Base-by-base conservation (phyloP, 2,888 invertebrate genomes). In the Trissoscelio sp. region DNA sequence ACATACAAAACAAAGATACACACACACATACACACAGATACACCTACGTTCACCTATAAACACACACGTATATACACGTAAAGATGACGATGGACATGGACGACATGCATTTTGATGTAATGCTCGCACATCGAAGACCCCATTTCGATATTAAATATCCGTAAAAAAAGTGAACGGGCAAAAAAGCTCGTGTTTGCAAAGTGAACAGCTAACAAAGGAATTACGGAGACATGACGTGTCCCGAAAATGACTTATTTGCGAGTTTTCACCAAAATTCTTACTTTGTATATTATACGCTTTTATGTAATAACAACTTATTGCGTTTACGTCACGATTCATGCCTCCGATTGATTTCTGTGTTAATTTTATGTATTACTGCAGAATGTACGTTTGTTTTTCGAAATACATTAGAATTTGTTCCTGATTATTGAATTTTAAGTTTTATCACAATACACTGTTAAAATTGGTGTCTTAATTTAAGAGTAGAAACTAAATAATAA, bases 391-490 rank as follows among this genome's bases (percentile, higher is more conserved):
- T 80, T 75, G 70, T 80, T 80, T 75, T 75, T n/a, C 66, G 64
- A 80, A 75, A 80, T 80, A 75, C 62, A 80, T 70, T 75, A 70
- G 53, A 80, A 67, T 70, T 74, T 80, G 74, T 80, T 80, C 74
- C 80, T 80, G 48, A 80, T 18, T 72, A 14, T 22, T 69, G 72
- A 73, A 73, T n/a, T 69, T 73, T 24, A 34, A 57, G 67, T 73
- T 79, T n/a, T n/a, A 67, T 44, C 46, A 28, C 18, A 12, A 2
- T 7, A 28, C 53, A 14, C 3, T 11, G 18, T 53, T 20, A n/a
- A n/a, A n/a, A n/a, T n/a, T n/a, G n/a, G n/a, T n/a, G n/a, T n/a
- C n/a, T n/a, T n/a, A n/a, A n/a, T n/a, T n/a, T n/a, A n/a, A n/a
- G n/a, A n/a, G n/a, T n/a, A n/a, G n/a, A n/a, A n/a, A n/a, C n/a